Evolutionary conservation across 2,113 vertebrate species (phyloP).

Genomic region (Eulacestoma nigropectus): DNA sequence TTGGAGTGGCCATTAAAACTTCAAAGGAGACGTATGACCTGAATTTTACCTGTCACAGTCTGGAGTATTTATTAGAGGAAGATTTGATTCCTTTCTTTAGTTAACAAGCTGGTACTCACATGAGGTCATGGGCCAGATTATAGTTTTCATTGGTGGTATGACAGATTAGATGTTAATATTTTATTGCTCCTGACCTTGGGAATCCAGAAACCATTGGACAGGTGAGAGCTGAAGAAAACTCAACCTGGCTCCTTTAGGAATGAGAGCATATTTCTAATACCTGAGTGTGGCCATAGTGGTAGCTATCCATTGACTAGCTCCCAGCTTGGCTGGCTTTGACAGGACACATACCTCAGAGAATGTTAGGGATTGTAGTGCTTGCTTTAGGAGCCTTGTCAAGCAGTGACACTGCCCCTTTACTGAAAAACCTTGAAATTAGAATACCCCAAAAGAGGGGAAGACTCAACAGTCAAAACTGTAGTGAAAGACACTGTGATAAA

Average conservation of each 20-base stretch:
- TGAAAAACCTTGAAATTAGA: not conserved
- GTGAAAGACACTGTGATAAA: not conserved
- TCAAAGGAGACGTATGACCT: constrained; percentile 55
- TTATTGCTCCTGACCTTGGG: constrained; percentile 43
- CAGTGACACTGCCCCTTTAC: not conserved
- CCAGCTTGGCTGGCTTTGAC: not conserved
- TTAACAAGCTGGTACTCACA: constrained; percentile 40
- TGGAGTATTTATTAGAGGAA: constrained; percentile 63
- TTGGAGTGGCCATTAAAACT: constrained; percentile 58
- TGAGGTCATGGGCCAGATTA: constrained; percentile 43
- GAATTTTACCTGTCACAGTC: constrained; percentile 59
- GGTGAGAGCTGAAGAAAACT: not conserved
- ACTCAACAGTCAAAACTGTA: not conserved
- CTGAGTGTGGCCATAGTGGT: not conserved
- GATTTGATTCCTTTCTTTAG: constrained; percentile 57
- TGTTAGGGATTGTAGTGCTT: not conserved
- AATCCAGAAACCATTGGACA: constrained; percentile 34
- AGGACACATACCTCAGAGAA: not conserved
- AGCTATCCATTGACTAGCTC: not conserved
- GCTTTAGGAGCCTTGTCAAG: not conserved
- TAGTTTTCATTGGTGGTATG: constrained; percentile 42
- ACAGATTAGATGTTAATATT: constrained; percentile 59
- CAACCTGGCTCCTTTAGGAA: not conserved
- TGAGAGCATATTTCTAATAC: not conserved
- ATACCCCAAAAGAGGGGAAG: not conserved